phyloP scores from a whole-genome alignment of 2,888 invertebrate species.

The Nemurella pictetii region DNA sequence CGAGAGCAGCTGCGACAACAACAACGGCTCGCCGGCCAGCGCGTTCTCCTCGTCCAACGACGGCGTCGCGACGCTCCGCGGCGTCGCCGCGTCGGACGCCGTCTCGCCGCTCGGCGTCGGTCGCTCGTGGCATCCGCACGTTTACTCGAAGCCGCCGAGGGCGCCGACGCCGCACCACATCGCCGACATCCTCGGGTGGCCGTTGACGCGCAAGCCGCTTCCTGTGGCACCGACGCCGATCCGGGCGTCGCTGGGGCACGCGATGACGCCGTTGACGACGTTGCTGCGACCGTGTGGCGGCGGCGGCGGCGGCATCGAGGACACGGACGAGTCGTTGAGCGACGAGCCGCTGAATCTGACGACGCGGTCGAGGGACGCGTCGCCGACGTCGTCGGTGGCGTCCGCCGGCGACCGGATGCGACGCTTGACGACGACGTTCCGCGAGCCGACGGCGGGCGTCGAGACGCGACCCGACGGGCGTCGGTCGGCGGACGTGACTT shows the following conservation, averaged over 20 bases:
- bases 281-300: slow-evolving; percentile 36
- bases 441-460: slow-evolving; percentile 40
- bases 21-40: slow-evolving; percentile 31
- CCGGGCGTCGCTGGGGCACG: slow-evolving; percentile 26
- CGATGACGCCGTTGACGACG: slow-evolving; percentile 36
- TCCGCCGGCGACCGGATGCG: slow-evolving; percentile 47
- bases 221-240: slow-evolving; percentile 39
- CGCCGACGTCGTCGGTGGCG: slow-evolving; percentile 49
- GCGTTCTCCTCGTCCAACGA: slow-evolving; percentile 35
- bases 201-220: slow-evolving; percentile 37
- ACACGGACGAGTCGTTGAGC: slow-evolving; percentile 40
- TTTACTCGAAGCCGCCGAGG: slow-evolving; percentile 80
- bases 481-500: slow-evolving; percentile 36
- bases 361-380: slow-evolving; percentile 50
- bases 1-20: slow-evolving; percentile 33
- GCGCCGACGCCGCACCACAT: slow-evolving; percentile 86
- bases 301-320: slow-evolving; percentile 38
- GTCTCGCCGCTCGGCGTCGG: slow-evolving; percentile 31
- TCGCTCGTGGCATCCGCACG: slow-evolving; percentile 83
- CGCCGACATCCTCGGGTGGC: slow-evolving; percentile 80
- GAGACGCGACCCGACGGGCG: slow-evolving; percentile 37
- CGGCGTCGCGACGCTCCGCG: slow-evolving; percentile 1
- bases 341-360: slow-evolving; percentile 52
- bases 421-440: slow-evolving; percentile 47
- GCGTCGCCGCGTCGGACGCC: slow-evolving; percentile 29